These are phyloP conservation scores for Hartigia nigra DNA, from an alignment of 2,888 invertebrate genomes.

Conservation along the genomic window DNA sequence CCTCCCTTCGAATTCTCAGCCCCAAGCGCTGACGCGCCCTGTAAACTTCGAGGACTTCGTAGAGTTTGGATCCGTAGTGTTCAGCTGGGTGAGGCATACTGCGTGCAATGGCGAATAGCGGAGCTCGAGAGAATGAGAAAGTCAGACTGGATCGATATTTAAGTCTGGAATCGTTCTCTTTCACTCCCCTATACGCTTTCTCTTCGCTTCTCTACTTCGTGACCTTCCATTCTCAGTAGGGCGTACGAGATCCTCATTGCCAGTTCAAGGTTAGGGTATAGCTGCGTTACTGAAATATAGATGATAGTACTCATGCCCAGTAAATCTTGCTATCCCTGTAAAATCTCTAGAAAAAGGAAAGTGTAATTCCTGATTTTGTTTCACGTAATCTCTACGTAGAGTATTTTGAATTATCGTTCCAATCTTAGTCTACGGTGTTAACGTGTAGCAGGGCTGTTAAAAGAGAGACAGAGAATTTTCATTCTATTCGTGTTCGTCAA, in stretches of 20 bases:
- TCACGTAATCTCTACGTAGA: not conserved
- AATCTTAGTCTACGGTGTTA: too few species aligned
- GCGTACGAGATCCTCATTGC: not conserved
- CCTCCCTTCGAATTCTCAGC: not conserved
- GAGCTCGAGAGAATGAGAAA: slow-evolving; percentile 27
- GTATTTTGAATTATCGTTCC: too few species aligned
- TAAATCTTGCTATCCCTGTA: not conserved
- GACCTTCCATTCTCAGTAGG: not conserved
- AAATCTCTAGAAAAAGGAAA: not conserved
- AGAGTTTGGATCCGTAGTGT: slow-evolving; percentile 33
- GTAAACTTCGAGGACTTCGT: slow-evolving; percentile 30
- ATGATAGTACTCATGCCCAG: too few species aligned
- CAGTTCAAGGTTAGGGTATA: not conserved
- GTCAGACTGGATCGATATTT: slow-evolving; percentile 6
- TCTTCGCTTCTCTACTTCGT: not conserved
- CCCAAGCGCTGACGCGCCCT: slow-evolving; percentile 17
- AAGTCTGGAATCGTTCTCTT: not conserved
- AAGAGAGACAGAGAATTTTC: too few species aligned
- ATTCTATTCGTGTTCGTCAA: too few species aligned
- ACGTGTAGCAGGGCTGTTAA: too few species aligned
- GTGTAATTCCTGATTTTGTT: not conserved
- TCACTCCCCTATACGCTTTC: not conserved
- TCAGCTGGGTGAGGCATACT: slow-evolving; percentile 3
- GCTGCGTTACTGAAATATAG: not conserved
- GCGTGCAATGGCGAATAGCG: slow-evolving; percentile 22